phyloP scores from a whole-genome alignment of 2,113 vertebrate species.

The Bubalus kerabau region DNA sequence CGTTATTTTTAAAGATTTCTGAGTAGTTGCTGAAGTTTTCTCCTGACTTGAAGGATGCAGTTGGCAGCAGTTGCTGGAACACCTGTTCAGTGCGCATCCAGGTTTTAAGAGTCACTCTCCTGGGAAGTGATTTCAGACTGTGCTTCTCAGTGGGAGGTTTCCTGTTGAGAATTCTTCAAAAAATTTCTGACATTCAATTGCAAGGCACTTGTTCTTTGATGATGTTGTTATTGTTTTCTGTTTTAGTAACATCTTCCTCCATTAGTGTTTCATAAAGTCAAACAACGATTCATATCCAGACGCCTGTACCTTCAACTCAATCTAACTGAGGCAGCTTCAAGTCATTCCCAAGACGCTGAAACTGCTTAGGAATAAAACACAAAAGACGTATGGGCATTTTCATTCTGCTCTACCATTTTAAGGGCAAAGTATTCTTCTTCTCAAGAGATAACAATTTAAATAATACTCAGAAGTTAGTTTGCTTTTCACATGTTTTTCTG shows the following conservation, averaged over 20 bases:
- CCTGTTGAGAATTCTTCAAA: conserved; percentile 26
- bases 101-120: conserved; percentile 38
- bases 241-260: conserved; percentile 16
- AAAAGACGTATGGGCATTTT: not conserved
- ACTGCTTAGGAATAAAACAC: not conserved
- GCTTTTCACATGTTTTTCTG: not conserved
- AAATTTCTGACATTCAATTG: conserved; percentile 37
- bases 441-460: not conserved
- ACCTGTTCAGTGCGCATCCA: conserved; percentile 51
- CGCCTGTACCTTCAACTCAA: not conserved
- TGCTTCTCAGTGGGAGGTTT: conserved; percentile 14
- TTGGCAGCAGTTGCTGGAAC: conserved; percentile 46
- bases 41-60: not conserved
- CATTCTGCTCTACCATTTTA: not conserved
- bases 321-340: not conserved
- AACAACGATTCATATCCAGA: not conserved
- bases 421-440: not conserved
- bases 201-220: conserved; percentile 26
- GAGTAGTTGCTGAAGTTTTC: conserved; percentile 14
- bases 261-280: conserved; percentile 1
- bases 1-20: conserved; percentile 9
- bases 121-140: conserved; percentile 47
- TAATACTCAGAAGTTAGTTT: not conserved
- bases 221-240: conserved; percentile 39
- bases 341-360: not conserved